Evolutionary conservation across 2,888 invertebrate genomes (phyloP), one percentile per base, ranked within the genome.

Genomic region (Spilosoma lubricipeda): DNA sequence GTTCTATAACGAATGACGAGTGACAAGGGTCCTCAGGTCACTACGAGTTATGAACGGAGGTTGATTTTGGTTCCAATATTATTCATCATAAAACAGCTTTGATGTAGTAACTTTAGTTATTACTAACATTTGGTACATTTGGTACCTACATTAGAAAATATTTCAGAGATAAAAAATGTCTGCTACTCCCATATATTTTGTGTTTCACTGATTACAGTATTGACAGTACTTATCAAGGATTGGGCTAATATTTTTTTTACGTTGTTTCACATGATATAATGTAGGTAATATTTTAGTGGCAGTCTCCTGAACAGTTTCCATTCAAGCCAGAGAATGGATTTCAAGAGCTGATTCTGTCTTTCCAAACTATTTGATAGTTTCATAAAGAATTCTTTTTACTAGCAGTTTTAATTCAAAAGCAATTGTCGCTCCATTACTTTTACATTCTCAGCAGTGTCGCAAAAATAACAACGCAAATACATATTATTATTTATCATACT

Each of bases 1-100:
- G 64, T 79, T 83, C 71, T 81, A 59, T 79, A 70, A 83, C 71
- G 56, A 76, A 67, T 77, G 79, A 68, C 73, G 69, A 77, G 83
- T 79, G 76, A 73, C 18, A 45, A 74, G 63, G 66, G 59, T 39
- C 27, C n/a, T 36, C 52, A 67, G 66, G 70, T 67, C 74, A 45
- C 30, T 66, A 59, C n/a, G 59, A 66, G 36, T 48, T 48, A 33
- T 67, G 30, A 30, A 67, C 48, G 48, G 33, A 30, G 65, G 63
- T 64, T 27, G 67, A 45, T 23, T 64, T 65, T 70, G 65, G 59
- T 2, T 67, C 66, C 67, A 70, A 74, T n/a, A n/a, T 74, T 73
- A 74, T 70, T 69, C 27, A n/a, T 36, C 20, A 39, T 39, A 5
- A 70, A 39, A 39, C 36, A 2, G 30, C 63, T 30, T 63, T 63